A percentile compares a stretch with the other conserved stretches of the same genome.
These are phyloP conservation scores for Rhadinocentrus ornatus DNA, from an alignment of 2,797 vertebrate genomes.

Conservation along the genomic window DNA sequence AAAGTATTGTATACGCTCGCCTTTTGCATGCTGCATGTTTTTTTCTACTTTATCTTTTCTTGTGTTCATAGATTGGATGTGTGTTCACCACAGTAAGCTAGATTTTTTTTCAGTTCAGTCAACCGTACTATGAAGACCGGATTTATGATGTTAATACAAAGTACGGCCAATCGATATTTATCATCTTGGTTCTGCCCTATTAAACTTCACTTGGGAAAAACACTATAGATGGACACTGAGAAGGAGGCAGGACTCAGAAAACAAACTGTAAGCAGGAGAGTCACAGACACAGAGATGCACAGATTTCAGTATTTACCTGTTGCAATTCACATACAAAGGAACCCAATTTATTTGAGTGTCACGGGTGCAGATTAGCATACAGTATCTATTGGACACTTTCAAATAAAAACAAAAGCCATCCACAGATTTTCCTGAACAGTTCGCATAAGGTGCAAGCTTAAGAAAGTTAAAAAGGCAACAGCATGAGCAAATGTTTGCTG, in stretches of 20 bases:
- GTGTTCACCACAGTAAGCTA: constrained; percentile 3
- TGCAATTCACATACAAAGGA: background rate
- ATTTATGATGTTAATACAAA: constrained; percentile 35
- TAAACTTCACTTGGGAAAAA: constrained; percentile 14
- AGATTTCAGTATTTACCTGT: background rate
- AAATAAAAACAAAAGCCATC: background rate
- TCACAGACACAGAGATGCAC: background rate
- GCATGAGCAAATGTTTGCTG: background rate
- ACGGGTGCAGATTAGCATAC: too few species aligned
- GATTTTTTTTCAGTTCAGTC: constrained; percentile 26
- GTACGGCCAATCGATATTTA: constrained; percentile 21
- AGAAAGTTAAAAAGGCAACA: background rate
- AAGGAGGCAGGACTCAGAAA: constrained; percentile 4
- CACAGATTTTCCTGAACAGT: background rate
- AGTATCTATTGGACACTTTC: too few species aligned
- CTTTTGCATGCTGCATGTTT: background rate
- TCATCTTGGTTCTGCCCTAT: constrained; percentile 32
- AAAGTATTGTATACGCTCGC: too few species aligned
- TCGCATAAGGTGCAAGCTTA: background rate
- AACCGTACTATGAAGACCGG: constrained; percentile 5
- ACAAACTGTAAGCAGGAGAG: background rate
- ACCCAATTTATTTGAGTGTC: background rate
- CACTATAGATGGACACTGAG: constrained; percentile 22
- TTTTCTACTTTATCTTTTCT: constrained; percentile 1
- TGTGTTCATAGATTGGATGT: constrained; percentile 4